Percentiles rank a stretch among this genome's conserved stretches.
Evolutionary conservation across 1,140 invertebrate species (phyloP).

Genomic region (Tachypleus tridentatus): DNA sequence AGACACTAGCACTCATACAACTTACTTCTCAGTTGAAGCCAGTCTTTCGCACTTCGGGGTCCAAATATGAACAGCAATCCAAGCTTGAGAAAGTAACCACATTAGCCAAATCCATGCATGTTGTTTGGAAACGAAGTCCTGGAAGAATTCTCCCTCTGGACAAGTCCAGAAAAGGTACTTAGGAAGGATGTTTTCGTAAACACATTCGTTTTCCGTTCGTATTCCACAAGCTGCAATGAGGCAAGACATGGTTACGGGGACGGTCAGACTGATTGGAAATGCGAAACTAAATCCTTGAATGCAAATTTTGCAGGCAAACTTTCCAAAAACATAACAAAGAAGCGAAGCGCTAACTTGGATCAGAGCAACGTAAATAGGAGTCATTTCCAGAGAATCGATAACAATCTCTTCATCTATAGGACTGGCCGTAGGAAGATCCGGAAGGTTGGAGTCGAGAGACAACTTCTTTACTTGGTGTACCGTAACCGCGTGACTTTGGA

Average conservation of each 20-base stretch:
- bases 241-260: conserved; percentile 75
- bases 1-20: too few relatives aligned
- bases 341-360: conserved; percentile 72
- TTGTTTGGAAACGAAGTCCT: conserved; percentile 20
- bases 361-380: conserved; percentile 59
- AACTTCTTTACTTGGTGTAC: conserved; percentile 13
- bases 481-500: conserved; percentile 39
- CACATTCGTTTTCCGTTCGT: conserved; percentile 69
- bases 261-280: conserved; percentile 82
- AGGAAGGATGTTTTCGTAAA: conserved; percentile 69
- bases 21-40: conserved; percentile 39
- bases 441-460: neutral
- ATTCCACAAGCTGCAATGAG: conserved; percentile 78
- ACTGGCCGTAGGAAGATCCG: conserved; percentile 22
- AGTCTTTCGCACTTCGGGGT: conserved; percentile 40
- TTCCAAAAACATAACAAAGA: conserved; percentile 79
- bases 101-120: conserved; percentile 34
- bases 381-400: conserved; percentile 16
- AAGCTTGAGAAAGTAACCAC: conserved; percentile 38
- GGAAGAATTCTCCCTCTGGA: conserved; percentile 52
- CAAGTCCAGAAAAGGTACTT: conserved; percentile 83
- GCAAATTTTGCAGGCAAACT: conserved; percentile 94
- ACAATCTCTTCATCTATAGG: conserved; percentile 17
- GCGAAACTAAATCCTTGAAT: conserved; percentile 75
- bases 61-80: conserved; percentile 45